Evolutionary conservation across 2,888 invertebrate genomes (phyloP).

Genomic region (Hedya salicella): DNA sequence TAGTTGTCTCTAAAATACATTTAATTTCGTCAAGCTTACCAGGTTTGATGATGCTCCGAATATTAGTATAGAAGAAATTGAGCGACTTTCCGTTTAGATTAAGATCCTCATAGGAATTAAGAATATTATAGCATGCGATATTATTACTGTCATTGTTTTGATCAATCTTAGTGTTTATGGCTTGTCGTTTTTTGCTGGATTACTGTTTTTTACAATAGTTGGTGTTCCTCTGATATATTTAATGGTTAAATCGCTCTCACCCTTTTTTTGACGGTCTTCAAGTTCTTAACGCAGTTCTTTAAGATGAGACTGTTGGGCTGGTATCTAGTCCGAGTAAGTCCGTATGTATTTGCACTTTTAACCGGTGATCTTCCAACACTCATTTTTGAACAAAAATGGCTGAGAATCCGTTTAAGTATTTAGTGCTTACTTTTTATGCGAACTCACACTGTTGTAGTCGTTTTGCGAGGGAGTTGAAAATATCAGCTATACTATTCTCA

Average conservation of each 20-base stretch:
- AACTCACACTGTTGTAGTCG: no score
- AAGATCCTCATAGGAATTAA: neutral
- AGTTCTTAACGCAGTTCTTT: neutral
- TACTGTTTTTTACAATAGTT: neutral
- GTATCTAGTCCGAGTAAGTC: no score
- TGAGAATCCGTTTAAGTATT: no score
- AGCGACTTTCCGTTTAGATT: neutral
- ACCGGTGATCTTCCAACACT: no score
- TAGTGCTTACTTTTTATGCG: no score
- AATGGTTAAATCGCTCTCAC: neutral
- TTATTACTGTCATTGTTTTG: neutral
- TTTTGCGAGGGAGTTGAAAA: no score
- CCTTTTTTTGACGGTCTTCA: neutral
- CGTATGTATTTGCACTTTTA: no score
- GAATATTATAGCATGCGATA: neutral
- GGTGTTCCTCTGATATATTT: slow-evolving; percentile 2
- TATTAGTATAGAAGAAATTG: slow-evolving; percentile 10
- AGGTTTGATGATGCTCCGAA: neutral
- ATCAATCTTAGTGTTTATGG: neutral
- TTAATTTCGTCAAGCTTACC: slow-evolving; percentile 1
- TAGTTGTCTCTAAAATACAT: neutral
- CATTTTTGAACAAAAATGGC: no score
- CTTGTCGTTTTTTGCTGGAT: neutral
- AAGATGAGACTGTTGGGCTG: neutral
- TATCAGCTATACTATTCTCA: no score